Evolutionary conservation across 2,113 vertebrate genomes (phyloP), one percentile per base, ranked within the genome.

Genomic region (Irena cyanogastra): DNA sequence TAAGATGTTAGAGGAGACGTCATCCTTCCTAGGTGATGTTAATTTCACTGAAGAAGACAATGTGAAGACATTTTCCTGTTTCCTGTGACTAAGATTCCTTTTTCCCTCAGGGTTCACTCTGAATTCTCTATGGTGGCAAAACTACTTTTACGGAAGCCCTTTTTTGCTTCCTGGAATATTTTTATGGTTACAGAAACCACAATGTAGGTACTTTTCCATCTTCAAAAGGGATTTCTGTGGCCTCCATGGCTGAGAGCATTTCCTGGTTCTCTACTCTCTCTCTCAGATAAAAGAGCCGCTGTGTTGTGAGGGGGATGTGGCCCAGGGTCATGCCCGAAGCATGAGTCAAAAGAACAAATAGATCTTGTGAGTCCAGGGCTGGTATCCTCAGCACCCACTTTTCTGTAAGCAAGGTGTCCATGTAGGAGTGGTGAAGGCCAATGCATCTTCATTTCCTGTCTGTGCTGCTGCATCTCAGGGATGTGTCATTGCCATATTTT

Each of bases 1-100:
- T 64, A 84, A 93, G 90, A 81, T 82, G 72, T 96, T 87, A 92
- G 68, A 86, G 64, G 78, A 90, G 31, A 75, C 3, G 10, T 77
- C 76, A 68, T 42, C 76, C 80, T 89, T 83, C 76, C 56, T 53
- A 87, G 88, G 72, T 68, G 83, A 56, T 7, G 1, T 20, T 56
- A 44, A 49, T 84, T 96, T 86, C 52, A 61, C 21, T 56, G 75
- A 71, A 68, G 90, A 94, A 94, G 72, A 61, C 68, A 68, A 92
- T 61, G 45, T 39, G 52, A 83, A 89, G 39, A 18, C 17, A 52
- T 8, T 52, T 10, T 52, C 42, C 23, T 64, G 16, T 49, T 86
- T 88, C 54, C 68, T 87, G 10, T 20, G 61, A 64, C 44, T 28
- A 75, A 78, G 47, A 75, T 53, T 47, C 27, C 13, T 57, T 89